Percentiles rank a stretch among this genome's conserved stretches.
phyloP scores from a whole-genome alignment of 2,888 invertebrate species.

The Aphidoletes aphidimyza region DNA sequence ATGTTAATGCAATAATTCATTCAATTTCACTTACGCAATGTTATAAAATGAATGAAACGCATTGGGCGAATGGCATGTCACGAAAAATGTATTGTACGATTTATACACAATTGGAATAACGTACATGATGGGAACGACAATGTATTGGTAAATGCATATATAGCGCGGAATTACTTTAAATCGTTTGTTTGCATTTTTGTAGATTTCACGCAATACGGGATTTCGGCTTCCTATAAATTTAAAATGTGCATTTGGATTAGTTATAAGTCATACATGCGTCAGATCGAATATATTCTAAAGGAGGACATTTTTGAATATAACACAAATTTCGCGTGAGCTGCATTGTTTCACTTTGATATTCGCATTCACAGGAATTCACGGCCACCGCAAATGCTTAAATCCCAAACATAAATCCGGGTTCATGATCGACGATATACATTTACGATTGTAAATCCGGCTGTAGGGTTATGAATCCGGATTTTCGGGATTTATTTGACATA shows the following conservation, averaged over 20 bases:
- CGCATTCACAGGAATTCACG: too few species aligned
- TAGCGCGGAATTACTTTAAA: not conserved
- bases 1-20: not conserved
- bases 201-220: not conserved
- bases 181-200: not conserved
- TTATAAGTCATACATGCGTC: too few species aligned
- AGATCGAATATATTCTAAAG: too few species aligned
- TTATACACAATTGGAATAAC: not conserved
- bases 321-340: too few species aligned
- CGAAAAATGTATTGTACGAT: not conserved
- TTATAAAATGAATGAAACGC: not conserved
- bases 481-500: too few species aligned
- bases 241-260: not conserved
- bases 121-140: not conserved
- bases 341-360: too few species aligned
- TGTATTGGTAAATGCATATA: not conserved
- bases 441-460: too few species aligned
- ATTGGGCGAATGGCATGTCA: not conserved
- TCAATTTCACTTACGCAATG: not conserved
- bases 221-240: not conserved
- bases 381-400: too few species aligned
- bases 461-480: too few species aligned
- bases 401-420: too few species aligned
- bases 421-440: too few species aligned
- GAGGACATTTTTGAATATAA: too few species aligned